A percentile compares a stretch with the other conserved stretches of the same genome.
Conservation (phyloP, 2,888 invertebrate species). For the Drosophila ustulata region DNA sequence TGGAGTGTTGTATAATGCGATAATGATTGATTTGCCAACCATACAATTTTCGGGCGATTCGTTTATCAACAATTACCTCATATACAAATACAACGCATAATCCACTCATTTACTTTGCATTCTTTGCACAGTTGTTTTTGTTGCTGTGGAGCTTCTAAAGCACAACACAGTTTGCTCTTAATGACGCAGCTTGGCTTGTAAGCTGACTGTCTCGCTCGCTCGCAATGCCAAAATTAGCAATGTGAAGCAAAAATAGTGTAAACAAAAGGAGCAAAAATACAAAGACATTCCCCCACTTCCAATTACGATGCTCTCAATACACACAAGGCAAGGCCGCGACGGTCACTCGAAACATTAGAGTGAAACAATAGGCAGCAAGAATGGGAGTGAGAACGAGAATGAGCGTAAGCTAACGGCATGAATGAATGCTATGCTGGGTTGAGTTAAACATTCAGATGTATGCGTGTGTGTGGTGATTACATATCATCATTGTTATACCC, state of each 20-base stretch:
- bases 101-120: slow-evolving; percentile 25
- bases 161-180: slow-evolving; percentile 6
- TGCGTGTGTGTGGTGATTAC: slow-evolving; percentile 51
- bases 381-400: slow-evolving; percentile 37
- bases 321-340: slow-evolving; percentile 40
- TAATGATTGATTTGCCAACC: slow-evolving; percentile 34
- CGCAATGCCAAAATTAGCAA: slow-evolving; percentile 36
- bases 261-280: slow-evolving; percentile 38
- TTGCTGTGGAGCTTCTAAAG: slow-evolving; percentile 1
- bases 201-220: slow-evolving; percentile 4
- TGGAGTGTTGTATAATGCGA: slow-evolving; percentile 30
- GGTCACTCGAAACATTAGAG: slow-evolving; percentile 24
- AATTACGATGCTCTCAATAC: slow-evolving; percentile 31
- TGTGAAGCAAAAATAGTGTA: slow-evolving; percentile 23
- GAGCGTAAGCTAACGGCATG: slow-evolving; percentile 44
- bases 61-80: slow-evolving; percentile 26
- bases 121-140: slow-evolving; percentile 23
- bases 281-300: slow-evolving; percentile 37
- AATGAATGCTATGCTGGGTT: slow-evolving; percentile 35
- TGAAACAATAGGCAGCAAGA: slow-evolving; percentile 37
- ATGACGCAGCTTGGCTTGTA: slow-evolving; percentile 42
- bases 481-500: slow-evolving; percentile 40
- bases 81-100: slow-evolving; percentile 21
- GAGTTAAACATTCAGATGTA: slow-evolving; percentile 6
- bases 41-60: slow-evolving; percentile 10